Evolutionary conservation across 2,797 vertebrate genomes (phyloP).

Genomic region (Chloroceryle inda): DNA sequence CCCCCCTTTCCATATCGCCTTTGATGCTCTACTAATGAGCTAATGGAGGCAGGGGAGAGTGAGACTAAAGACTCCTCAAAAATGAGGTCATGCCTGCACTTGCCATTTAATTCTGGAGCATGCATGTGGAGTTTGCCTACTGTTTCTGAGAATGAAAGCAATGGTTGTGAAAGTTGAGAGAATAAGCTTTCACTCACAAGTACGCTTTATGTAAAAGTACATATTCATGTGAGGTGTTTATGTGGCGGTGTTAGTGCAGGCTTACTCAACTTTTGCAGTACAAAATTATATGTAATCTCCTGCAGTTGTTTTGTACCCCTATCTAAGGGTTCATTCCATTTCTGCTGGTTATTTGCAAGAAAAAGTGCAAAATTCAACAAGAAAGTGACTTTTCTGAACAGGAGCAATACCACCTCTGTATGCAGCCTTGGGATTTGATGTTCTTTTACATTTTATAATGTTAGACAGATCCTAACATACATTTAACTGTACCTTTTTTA

Average conservation of each 20-base stretch:
- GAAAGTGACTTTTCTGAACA: not conserved
- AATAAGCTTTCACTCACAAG: not conserved
- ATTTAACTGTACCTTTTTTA: not conserved
- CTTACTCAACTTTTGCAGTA: not conserved
- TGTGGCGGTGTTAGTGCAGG: not conserved
- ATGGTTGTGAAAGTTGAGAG: not conserved
- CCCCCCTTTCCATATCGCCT: not conserved
- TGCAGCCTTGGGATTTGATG: not conserved
- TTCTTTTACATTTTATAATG: not conserved
- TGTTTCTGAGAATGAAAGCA: not conserved
- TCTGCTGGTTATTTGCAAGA: not conserved
- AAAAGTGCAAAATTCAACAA: not conserved
- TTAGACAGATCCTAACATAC: not conserved
- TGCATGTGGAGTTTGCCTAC: not conserved
- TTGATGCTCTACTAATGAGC: not conserved
- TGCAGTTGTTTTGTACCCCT: not conserved
- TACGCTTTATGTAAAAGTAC: not conserved
- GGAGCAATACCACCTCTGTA: not conserved
- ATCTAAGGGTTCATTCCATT: not conserved
- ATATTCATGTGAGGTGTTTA: not conserved
- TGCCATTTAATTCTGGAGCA: not conserved
- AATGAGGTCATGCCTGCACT: not conserved
- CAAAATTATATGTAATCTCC: not conserved
- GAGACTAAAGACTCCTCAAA: not conserved
- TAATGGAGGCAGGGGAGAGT: not conserved